Percentiles rank a stretch among this genome's conserved stretches.
Evolutionary conservation across 2,797 vertebrate genomes (phyloP).

Genomic region (Sylvia borin): DNA sequence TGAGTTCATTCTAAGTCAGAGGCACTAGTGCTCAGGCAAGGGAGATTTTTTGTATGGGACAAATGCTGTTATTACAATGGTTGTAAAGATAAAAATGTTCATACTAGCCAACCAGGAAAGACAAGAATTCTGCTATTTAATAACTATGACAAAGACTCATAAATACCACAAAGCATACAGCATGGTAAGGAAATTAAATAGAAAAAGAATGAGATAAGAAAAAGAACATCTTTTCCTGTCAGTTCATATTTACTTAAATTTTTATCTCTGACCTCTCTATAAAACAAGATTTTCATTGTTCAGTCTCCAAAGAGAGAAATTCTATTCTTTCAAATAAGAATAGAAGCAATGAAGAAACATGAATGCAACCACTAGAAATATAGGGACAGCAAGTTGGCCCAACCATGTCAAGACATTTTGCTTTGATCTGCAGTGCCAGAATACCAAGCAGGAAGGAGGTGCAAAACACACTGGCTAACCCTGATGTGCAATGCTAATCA

Average conservation of each 20-base stretch:
- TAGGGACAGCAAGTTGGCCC: not conserved
- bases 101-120: not conserved
- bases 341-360: not conserved
- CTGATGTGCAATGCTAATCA: fast-evolving
- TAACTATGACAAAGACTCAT: conserved; percentile 26
- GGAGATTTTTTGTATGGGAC: conserved; percentile 37
- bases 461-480: not conserved
- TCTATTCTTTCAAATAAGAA: not conserved
- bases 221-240: conserved; percentile 35
- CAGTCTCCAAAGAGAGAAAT: not conserved
- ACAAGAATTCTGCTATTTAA: conserved; percentile 16
- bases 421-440: not conserved
- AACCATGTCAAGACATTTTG: not conserved
- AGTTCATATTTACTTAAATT: conserved; percentile 34
- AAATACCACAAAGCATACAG: conserved; percentile 22
- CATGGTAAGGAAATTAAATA: conserved; percentile 46
- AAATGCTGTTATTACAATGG: conserved; percentile 16
- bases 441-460: not conserved
- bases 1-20: conserved; percentile 15
- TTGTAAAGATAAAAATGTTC: conserved; percentile 45
- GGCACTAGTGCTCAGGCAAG: not conserved
- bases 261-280: conserved; percentile 50
- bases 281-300: conserved; percentile 8
- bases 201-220: conserved; percentile 53
- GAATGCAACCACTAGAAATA: not conserved